Conservation (phyloP, 2,797 vertebrate genomes). For the Pelochelys cantorii region DNA sequence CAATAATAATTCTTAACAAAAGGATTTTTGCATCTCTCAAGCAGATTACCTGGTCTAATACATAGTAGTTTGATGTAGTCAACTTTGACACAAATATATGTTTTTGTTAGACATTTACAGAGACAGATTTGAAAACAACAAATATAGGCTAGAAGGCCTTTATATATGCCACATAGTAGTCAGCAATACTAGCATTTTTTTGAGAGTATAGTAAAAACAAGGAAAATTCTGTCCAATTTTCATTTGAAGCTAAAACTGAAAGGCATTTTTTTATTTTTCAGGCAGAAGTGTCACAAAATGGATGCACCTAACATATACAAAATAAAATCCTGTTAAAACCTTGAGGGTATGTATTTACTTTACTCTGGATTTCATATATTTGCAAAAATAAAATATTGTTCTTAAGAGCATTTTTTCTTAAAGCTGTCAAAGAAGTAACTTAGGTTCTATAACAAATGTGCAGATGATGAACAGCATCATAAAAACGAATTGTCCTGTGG, state of each 20-base stretch:
- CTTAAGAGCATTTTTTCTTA: constrained; percentile 29
- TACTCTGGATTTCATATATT: not conserved
- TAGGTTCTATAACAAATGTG: not conserved
- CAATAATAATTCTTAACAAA: not conserved
- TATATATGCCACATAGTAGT: not conserved
- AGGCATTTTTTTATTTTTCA: not conserved
- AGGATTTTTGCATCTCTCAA: not conserved
- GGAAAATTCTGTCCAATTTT: not conserved
- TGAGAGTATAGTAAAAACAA: not conserved
- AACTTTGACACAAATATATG: not conserved
- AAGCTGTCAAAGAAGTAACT: constrained; percentile 30
- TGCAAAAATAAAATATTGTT: constrained; percentile 16
- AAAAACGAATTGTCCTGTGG: no score
- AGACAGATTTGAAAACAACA: not conserved
- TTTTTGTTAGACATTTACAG: not conserved
- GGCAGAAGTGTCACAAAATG: not conserved
- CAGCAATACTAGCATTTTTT: not conserved
- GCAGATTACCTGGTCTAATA: not conserved
- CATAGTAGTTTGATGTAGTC: not conserved
- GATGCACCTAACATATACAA: not conserved
- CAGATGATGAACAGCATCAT: not conserved
- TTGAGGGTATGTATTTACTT: constrained; percentile 16
- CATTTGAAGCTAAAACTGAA: not conserved
- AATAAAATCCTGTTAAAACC: not conserved
- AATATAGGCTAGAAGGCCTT: not conserved